A percentile compares a stretch with the other conserved stretches of the same genome.
These are phyloP conservation scores for Lasioglossum baleicum DNA, from an alignment of 1,140 invertebrate genomes.

Conservation along the genomic window DNA sequence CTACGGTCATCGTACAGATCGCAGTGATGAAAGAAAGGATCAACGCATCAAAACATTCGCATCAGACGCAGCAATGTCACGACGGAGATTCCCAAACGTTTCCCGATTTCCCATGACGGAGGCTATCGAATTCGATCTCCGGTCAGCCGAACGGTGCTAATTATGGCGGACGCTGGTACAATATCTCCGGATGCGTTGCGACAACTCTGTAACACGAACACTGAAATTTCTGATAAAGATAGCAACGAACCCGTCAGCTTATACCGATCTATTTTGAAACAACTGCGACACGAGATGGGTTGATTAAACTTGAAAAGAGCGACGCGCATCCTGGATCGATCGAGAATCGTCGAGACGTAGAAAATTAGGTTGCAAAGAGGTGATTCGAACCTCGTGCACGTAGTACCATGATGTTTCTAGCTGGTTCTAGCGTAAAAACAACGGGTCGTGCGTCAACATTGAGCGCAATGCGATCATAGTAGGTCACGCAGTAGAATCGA, in stretches of 20 bases:
- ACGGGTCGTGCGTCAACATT: neutral
- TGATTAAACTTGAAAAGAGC: too few relatives aligned
- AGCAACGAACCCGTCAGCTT: too few relatives aligned
- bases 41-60: too few relatives aligned
- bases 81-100: neutral
- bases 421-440: neutral
- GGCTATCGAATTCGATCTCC: neutral
- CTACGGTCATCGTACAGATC: too few relatives aligned
- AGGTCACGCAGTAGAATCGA: conserved; percentile 36
- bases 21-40: too few relatives aligned
- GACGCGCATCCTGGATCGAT: too few relatives aligned
- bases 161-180: neutral
- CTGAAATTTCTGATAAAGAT: too few relatives aligned
- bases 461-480: conserved; percentile 22
- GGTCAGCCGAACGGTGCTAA: conserved; percentile 12
- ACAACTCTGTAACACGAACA: too few relatives aligned
- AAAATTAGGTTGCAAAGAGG: neutral
- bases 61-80: neutral
- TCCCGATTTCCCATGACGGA: conserved; percentile 2
- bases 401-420: neutral
- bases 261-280: too few relatives aligned
- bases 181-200: neutral
- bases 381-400: neutral
- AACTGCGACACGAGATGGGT: too few relatives aligned
- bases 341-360: too few relatives aligned